These are phyloP conservation scores for Sardinella longiceps DNA, from an alignment of 2,797 vertebrate species.

Conservation along the genomic window DNA sequence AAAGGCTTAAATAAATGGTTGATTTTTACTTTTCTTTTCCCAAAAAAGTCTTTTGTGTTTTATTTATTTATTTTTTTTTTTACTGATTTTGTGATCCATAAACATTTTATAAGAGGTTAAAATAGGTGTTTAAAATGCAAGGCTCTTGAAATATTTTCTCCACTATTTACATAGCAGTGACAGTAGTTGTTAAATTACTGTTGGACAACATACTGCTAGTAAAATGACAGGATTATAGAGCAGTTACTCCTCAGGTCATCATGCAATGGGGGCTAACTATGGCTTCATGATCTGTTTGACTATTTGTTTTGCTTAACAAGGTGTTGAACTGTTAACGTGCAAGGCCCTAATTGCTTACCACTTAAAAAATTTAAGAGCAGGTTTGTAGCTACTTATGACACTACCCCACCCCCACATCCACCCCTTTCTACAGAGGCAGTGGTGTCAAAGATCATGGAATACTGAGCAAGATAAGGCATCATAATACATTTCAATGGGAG, in stretches of 20 bases:
- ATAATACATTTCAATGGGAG: too few species aligned
- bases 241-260: not conserved
- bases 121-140: too few species aligned
- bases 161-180: not conserved
- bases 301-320: slow-evolving; percentile 71
- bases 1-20: slow-evolving; percentile 71
- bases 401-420: not conserved
- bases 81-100: not conserved
- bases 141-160: not conserved
- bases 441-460: too few species aligned
- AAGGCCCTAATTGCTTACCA: slow-evolving; percentile 60
- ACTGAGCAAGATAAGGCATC: too few species aligned
- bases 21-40: slow-evolving; percentile 63
- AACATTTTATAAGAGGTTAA: not conserved
- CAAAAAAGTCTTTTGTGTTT: slow-evolving; percentile 6
- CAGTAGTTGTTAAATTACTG: not conserved
- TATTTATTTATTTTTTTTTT: too few species aligned
- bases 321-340: slow-evolving; percentile 69
- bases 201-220: not conserved
- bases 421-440: not conserved
- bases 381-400: slow-evolving; percentile 23
- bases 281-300: slow-evolving; percentile 26
- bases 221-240: not conserved
- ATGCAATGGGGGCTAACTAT: not conserved
- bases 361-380: slow-evolving; percentile 51